Evolutionary conservation across 2,888 invertebrate species (phyloP).

Genomic region (Ectemnius continuus): DNA sequence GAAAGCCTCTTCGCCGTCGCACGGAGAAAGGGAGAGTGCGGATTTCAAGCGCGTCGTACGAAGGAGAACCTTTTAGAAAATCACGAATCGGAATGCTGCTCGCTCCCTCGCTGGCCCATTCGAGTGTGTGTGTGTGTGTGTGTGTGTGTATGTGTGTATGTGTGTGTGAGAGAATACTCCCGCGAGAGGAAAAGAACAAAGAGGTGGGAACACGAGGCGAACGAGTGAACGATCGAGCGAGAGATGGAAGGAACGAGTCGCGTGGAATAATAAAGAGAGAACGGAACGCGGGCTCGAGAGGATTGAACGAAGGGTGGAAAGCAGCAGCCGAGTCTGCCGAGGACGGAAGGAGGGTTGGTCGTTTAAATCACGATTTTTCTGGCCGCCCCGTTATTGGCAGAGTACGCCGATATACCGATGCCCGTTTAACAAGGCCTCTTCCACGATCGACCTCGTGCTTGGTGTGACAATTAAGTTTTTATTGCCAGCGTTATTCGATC

Average conservation of each 20-base stretch:
- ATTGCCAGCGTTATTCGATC: constrained; percentile 36
- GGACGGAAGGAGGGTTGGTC: constrained; percentile 32
- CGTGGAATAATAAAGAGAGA: constrained; percentile 59
- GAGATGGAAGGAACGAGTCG: constrained; percentile 40
- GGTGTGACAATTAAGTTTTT: constrained; percentile 59
- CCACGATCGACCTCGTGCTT: constrained; percentile 42
- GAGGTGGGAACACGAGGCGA: constrained; percentile 11
- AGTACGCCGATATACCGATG: constrained; percentile 45
- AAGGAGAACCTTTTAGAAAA: constrained; percentile 49
- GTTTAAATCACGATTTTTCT: constrained; percentile 67
- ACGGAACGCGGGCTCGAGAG: constrained; percentile 33
- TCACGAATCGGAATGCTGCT: constrained; percentile 35
- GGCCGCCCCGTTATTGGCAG: constrained; percentile 53
- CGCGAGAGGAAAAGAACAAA: constrained; percentile 45
- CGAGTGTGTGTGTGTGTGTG: not conserved
- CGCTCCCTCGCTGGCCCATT: no score
- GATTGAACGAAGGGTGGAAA: constrained; percentile 22
- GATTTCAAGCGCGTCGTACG: constrained; percentile 25
- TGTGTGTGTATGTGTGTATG: constrained; percentile 23
- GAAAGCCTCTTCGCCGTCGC: constrained; percentile 7
- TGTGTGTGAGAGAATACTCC: constrained; percentile 28
- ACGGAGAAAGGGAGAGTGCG: not conserved
- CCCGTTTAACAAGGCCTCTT: constrained; percentile 55
- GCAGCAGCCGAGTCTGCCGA: constrained; percentile 7
- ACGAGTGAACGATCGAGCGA: not conserved